Base-by-base conservation (phyloP, 2,797 vertebrate species). In the Microchirus variegatus region DNA sequence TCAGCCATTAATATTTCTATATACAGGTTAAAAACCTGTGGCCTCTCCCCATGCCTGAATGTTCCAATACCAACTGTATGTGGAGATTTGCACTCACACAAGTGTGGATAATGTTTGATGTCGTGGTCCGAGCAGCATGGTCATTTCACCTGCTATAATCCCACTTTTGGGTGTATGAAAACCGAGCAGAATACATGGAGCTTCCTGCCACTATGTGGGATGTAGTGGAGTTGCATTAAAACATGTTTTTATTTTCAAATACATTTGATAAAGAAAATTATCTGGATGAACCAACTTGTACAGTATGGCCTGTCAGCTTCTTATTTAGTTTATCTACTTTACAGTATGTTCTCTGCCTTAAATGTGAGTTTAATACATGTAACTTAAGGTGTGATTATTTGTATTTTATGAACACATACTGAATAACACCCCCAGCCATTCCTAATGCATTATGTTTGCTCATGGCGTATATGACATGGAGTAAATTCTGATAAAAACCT, bases 131-230 rank as follows among this genome's bases (percentile, higher is more conserved):
- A 7, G 52, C 26, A 49, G 59, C 57, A 45, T 26, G 63, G 58
- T 66, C 70, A 37, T 70, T 68, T 68, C 64, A 77, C 70, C 17
- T 1, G 35, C 31, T 68, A 38, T 68, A 82, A 78, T 77, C 73
- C 22, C 2, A 63, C 15, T 81, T 67, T 64, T 69, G 66, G 46
- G 59, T 60, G 73, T 73, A 73, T 75, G 54, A 66, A 46, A 22
- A 6, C 17, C 36, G 61, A 44, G 9, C 17, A 15, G 36, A 31
- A 5, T 44, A 13, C 16, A 16, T 13, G 9, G n/a, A n/a, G 9
- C 47, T 53, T 38, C 36, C n/a, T 48, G 55, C 66, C 67, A 37
- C 14, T 49, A 45, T 59, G 45, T 35, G 49, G 26, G 71, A 76
- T 67, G 64, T 38, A 26, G 62, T 16, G 62, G 3, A 59, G 65